Evolutionary conservation across 2,797 vertebrate species (phyloP), one percentile per base, ranked within the genome.

Genomic region (Parambassis ranga): DNA sequence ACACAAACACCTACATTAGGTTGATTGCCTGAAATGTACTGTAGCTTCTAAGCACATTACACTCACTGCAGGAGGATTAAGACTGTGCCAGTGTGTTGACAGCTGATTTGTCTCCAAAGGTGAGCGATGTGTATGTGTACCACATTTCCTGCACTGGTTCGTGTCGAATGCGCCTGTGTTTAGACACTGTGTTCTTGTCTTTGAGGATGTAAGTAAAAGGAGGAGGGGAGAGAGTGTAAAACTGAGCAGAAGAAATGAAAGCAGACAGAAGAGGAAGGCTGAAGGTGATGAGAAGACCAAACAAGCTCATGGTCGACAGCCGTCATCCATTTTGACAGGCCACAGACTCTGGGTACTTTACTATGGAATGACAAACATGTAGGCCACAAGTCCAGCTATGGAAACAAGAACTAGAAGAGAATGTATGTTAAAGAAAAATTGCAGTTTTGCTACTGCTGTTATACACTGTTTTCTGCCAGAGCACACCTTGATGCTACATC

Each of bases 301-400:
- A 84, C 72, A 49, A 57, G 72, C 68, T 69, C 7, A 70, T 48
- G 66, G 82, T 74, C 39, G 10, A 74, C 75, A 77, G 63, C 65
- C 69, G 75, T 77, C 52, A 67, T 63, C 37, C 48, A 8, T 78
- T 77, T 61, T 80, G 74, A 85, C 68, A 65, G 74, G 47, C 78
- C 61, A 72, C 79, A 86, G 72, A 60, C 77, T 79, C 31, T 51
- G 67, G 66, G 68, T 81, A 60, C 78, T 84, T 83, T 78, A 88
- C 85, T 86, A 88, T 71, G 83, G 87, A 87, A 88, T 87, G 81
- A 78, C 50, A 88, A 90, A 81, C 82, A 87, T 49, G 79, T 53
- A 61, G 81, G 61, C 77, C 73, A 68, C 79, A 79, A 68, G 74
- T 84, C 68, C 55, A 56, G 65, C 65, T 27, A 57, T 39, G 60